Evolutionary conservation across 1,140 invertebrate species (phyloP).

Genomic region (Zaprionus tsacasi): DNA sequence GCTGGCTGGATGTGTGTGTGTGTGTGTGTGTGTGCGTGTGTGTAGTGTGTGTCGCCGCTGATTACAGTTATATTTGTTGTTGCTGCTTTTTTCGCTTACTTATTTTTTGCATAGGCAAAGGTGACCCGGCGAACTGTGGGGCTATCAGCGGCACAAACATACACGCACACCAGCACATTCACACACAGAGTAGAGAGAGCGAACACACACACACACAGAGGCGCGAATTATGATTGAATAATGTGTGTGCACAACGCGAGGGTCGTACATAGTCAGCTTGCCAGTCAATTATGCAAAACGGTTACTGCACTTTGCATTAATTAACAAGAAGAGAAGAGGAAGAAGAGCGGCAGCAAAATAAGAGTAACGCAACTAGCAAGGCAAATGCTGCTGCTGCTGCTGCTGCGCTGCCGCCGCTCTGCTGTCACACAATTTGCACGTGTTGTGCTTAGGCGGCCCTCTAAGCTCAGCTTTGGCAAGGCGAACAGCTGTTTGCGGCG

Average conservation of each 20-base stretch:
- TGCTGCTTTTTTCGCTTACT: constrained; percentile 32
- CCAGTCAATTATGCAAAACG: constrained; percentile 78
- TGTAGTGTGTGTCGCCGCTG: constrained; percentile 51
- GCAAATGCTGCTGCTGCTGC: constrained; percentile 4
- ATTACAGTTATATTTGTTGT: constrained; percentile 51
- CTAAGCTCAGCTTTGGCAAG: constrained; percentile 36
- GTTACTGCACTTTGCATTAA: constrained; percentile 80
- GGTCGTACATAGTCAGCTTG: constrained; percentile 38
- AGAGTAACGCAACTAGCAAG: constrained; percentile 14
- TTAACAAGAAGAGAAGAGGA: constrained; percentile 53
- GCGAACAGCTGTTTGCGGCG: constrained; percentile 36
- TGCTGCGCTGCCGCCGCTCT: not conserved
- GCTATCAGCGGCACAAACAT: constrained; percentile 62
- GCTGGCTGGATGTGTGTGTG: constrained; percentile 6
- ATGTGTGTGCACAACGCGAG: constrained; percentile 62
- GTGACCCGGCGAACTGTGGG: constrained; percentile 70
- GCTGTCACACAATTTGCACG: constrained; percentile 51
- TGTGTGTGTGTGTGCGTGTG: not conserved
- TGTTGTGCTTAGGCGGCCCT: constrained; percentile 24
- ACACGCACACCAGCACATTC: not conserved
- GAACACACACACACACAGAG: not conserved
- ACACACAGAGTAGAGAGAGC: not conserved
- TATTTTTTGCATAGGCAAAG: constrained; percentile 71
- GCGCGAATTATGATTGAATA: constrained; percentile 82
- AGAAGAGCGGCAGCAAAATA: constrained; percentile 30